Base-by-base conservation (phyloP, 2,797 vertebrate genomes). In the Malacoraja senta region DNA sequence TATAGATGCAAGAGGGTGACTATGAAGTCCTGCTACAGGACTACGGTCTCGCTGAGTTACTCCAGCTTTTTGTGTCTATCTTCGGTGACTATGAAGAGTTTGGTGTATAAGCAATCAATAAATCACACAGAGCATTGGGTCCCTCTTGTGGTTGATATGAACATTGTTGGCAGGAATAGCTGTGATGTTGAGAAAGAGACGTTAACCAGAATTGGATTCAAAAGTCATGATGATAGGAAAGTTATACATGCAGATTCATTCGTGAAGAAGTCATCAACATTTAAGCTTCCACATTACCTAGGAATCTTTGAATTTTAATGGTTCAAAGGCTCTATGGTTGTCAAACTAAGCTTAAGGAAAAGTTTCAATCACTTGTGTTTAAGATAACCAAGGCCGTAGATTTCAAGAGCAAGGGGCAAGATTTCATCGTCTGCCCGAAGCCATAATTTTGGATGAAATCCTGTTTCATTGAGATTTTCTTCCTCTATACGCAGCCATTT, bases 81-180 rank as follows among this genome's bases (percentile, higher is more conserved):
- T 53, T 53, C 4, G 3, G 44, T 53, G 4, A 91, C 21, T 91
- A 44, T 74, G 35, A 74, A 15, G 65, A 91, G 26, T 91, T 74
- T 74, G 35, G 32, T 26, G 26, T 0, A 68, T 44, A 29, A 26
- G 17, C 35, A 15, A n/a, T n/a, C 44, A 74, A 44, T 38, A 76
- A 29, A 24, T 76, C 35, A n/a, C 71, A 76, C 38, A 44, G 71
- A 29, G 26, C 29, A 92, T 76, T 92, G 10, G 90, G 71, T 58
- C 71, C 90, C 90, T 92, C 71, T 76, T 29, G 90, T 92, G 71
- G 90, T 21, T 76, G n/a, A 13, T 92, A 2, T 53, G 44, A 74
- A 38, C 26, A 76, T 19, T 76, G 35, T 53, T n/a, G 90, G 38
- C 26, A 74, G 44, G 38, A 8, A 53, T 76, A 4, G 13, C 24